Base-by-base conservation (phyloP, 2,113 vertebrate species). In the Aviceda subcristata region DNA sequence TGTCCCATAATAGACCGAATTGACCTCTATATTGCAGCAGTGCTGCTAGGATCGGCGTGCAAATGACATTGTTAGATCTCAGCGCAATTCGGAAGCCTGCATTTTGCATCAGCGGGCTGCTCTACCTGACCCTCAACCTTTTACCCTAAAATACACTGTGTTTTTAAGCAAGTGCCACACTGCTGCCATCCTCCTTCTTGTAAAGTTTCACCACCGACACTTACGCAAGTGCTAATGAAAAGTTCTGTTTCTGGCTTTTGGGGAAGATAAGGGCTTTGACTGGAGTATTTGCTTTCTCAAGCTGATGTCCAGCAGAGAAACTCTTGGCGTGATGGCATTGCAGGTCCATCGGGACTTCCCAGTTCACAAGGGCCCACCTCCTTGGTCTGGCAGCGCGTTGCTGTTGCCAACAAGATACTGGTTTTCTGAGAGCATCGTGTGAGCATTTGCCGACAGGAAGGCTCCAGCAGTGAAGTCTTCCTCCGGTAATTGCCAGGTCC, bases 11-110 rank as follows among this genome's bases (percentile, higher is more conserved):
- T 94, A 97, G 92, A 83, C 78, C 11, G 15, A 68, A 68, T 0
- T 92, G 94, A 95, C 96, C 92, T 97, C 86, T 91, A 95, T 94
- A 95, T 95, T 97, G 93, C 78, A 20, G 75, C 27, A 2, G 50
- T 50, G 71, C 95, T 73, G 91, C 69, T 41, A 29, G 51, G 84
- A 73, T 26, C 1, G 12, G 53, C 1, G 23, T 76, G 84, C 1
- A 6, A 75, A 88, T 94, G 93, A 96, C 91, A 63, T 94, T 87
- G 94, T 51, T 6, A 76, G 59, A 36, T 83, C 84, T 67, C 77
- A 27, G 66, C 1, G 17, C 80, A 34, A 4, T 50, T 43, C 0
- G 0, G 62, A 87, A 90, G 53, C 30, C 63, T 71, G 29, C 10
- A 7, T 60, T 91, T 88, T 63, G 50, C 39, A 4, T 30, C 19